Conservation (phyloP, 2,113 vertebrate genomes). For the Tachuris rubrigastra region DNA sequence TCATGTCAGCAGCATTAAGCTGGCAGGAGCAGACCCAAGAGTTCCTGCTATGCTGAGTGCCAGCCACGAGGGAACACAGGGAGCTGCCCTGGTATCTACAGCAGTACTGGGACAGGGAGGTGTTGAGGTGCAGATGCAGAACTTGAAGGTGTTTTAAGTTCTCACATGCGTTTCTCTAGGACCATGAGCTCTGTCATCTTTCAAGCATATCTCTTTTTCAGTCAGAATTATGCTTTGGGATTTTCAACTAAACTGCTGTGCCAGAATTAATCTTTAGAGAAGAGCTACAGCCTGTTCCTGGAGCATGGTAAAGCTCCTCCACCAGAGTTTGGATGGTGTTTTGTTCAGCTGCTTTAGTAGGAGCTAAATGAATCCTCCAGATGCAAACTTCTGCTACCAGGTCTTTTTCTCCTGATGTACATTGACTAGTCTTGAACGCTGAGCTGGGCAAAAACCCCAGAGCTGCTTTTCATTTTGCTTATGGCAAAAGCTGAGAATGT, state of each 20-base stretch:
- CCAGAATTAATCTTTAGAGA: not conserved
- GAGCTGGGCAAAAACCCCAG: not conserved
- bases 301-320: not conserved
- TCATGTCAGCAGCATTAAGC: not conserved
- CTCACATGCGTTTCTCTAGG: not conserved
- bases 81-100: not conserved
- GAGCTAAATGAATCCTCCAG: not conserved
- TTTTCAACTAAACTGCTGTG: not conserved
- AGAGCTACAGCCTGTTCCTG: not conserved
- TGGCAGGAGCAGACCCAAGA: not conserved
- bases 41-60: not conserved
- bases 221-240: not conserved
- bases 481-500: not conserved
- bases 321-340: not conserved
- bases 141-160: not conserved
- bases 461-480: not conserved
- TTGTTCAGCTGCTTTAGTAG: not conserved
- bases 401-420: not conserved
- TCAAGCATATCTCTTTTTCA: not conserved
- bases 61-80: fast-evolving
- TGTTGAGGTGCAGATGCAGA: not conserved
- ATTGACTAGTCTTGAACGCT: not conserved
- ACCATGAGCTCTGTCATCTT: not conserved
- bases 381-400: not conserved
- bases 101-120: not conserved